Evolutionary conservation across 2,113 vertebrate species (phyloP), one percentile per base, ranked within the genome.

Genomic region (Amblyornis subalaris): DNA sequence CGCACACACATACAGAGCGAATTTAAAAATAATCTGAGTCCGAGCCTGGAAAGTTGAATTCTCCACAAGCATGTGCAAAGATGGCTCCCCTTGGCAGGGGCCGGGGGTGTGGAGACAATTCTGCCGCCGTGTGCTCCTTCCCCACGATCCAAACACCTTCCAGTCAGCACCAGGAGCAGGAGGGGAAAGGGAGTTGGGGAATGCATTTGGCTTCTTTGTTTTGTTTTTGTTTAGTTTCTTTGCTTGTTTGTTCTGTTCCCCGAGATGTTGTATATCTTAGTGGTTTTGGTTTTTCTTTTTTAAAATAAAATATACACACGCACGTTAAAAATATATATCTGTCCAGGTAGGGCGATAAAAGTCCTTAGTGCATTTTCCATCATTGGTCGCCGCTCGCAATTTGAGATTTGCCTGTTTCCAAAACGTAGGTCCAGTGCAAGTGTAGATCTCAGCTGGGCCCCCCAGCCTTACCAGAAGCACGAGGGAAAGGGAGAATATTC

Each of bases 341-440:
- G 90, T 91, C 90, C 90, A 86, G 75, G 72, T 78, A 94, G 88
- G 86, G 80, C 1, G 2, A 60, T 83, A 61, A 44, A 94, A 93
- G 93, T 97, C 86, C 90, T 88, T 97, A 97, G 96, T 97, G 97
- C 96, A 97, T 96, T 94, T 96, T 95, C 86, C 90, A 72, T 87
- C 94, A 42, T 71, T 9, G 58, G 92, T 87, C 5, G 2, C 76
- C 3, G 5, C 79, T 92, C 1, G 0, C 92, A 45, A 16, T 93
- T 57, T 90, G 88, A 95, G 85, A 95, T 62, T 65, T 0, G n/a
- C 76, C 84, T 76, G 57, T 65, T 74, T 72, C 76, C 65, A 70
- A 81, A 83, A 54, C 0, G 19, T 17, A 90, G 73, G 93, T 91
- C 94, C 96, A 93, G 62, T 74, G 67, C 90, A 95, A 94, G 67